Evolutionary conservation across 92 coral and sea anemone species (phyloP).

Genomic region (Umimayanthus chanpuru): DNA sequence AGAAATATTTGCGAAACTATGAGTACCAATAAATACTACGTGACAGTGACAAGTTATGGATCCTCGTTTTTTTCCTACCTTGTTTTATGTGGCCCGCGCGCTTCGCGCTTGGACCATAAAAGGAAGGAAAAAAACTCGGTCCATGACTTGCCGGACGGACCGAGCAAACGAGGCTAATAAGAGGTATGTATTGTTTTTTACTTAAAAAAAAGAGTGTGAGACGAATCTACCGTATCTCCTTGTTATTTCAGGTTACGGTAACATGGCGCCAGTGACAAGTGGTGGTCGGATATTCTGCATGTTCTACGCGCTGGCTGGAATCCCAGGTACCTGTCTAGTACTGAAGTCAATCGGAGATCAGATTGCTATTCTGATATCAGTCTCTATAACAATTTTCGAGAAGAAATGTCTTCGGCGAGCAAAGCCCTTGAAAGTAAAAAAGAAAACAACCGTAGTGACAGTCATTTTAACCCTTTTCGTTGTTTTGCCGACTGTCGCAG

Average conservation of each 20-base stretch:
- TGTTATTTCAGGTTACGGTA: constrained; percentile 74
- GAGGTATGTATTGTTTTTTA: too few relatives aligned
- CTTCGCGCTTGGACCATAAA: too few relatives aligned
- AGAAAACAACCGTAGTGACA: constrained; percentile 63
- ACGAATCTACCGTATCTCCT: not conserved
- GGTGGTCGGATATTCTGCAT: constrained; percentile 79
- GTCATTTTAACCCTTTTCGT: constrained; percentile 43
- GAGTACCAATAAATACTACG: too few relatives aligned
- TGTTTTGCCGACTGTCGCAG: constrained; percentile 59
- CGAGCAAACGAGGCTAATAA: too few relatives aligned
- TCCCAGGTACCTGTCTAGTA: constrained; percentile 76
- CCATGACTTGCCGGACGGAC: too few relatives aligned
- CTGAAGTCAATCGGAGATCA: constrained; percentile 78
- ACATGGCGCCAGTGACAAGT: constrained; percentile 75
- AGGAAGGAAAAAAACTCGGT: too few relatives aligned
- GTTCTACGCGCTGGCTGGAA: constrained; percentile 71
- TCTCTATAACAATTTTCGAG: constrained; percentile 50
- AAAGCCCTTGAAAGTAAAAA: constrained; percentile 54
- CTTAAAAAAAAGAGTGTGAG: too few relatives aligned
- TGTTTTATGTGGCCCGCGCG: too few relatives aligned
- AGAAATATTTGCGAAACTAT: too few relatives aligned
- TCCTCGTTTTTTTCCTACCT: too few relatives aligned
- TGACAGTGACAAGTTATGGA: too few relatives aligned
- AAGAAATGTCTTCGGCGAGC: constrained; percentile 49
- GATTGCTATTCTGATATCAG: constrained; percentile 49